These are phyloP conservation scores for Periphyllus acericola DNA, from an alignment of 2,888 invertebrate genomes.

Conservation along the genomic window DNA sequence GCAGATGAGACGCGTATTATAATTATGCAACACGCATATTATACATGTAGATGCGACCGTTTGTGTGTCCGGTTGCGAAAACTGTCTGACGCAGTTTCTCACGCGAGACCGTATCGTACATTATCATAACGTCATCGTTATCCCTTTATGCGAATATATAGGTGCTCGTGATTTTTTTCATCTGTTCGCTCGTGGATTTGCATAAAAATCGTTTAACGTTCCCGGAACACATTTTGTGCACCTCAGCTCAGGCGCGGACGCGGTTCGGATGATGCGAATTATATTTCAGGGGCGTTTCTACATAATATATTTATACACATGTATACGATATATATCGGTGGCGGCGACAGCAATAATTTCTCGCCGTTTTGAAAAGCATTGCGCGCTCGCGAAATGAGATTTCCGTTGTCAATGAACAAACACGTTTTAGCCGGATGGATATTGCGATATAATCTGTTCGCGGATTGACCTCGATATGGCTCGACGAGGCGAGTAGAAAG, in stretches of 20 bases:
- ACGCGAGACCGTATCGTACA: neutral
- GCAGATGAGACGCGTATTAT: constrained; percentile 21
- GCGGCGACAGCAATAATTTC: too few species aligned
- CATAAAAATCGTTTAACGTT: constrained; percentile 21
- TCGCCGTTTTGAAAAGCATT: neutral
- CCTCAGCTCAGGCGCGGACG: neutral
- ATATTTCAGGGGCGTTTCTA: neutral
- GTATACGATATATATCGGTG: too few species aligned
- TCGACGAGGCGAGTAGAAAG: neutral
- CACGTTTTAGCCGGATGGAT: too few species aligned
- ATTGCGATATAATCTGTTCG: neutral
- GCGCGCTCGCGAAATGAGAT: neutral
- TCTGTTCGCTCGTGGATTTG: constrained; percentile 11
- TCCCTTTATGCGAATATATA: constrained; percentile 8
- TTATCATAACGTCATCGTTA: neutral
- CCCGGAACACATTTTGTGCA: neutral
- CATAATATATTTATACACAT: neutral
- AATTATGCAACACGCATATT: neutral
- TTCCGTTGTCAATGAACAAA: neutral
- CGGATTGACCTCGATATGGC: neutral
- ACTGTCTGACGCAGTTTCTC: constrained; percentile 12
- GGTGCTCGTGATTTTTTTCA: neutral
- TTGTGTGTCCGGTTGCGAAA: constrained; percentile 42
- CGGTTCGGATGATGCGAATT: neutral
- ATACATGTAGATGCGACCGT: neutral